Base-by-base conservation (phyloP, 2,888 invertebrate species). In the Hydroisotoma schaefferi region DNA sequence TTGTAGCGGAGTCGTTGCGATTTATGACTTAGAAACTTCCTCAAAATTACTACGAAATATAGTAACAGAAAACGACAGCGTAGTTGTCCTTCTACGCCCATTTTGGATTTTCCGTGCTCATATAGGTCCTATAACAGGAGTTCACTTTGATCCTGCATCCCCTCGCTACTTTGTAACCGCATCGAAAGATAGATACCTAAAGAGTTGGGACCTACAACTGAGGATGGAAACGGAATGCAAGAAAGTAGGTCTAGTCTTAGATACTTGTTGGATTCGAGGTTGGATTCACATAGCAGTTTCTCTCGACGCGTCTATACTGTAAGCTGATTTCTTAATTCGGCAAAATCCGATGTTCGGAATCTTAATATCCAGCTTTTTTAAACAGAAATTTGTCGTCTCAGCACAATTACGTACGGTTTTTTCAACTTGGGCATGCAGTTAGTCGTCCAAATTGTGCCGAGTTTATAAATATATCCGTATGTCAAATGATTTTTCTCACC, bases 191-290 rank as follows among this genome's bases (percentile, higher is more conserved):
- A 57, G 70, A 22, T 46, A 15, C n/a, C 29, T 72, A 12, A 66
- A 65, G 51, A 55, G 66, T 0, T 72, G 69, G 69, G 70, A 72
- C 48, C 6, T 57, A 4, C 28, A 65, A 2, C 52, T 65, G 12
- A 52, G 67, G 40, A 51, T 48, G 46, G 69, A 69, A 55, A 47
- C 66, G 8, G 70, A 72, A 23, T 52, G n/a, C 27, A 67, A 66
- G 44, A 65, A 65, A 53, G 58, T 63, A 0, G 72, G 72, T 8
- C 56, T 63, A 27, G 57, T 65, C 18, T 18, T 67, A 10, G 69
- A 69, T 44, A 62, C 62, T 40, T 67, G 69, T 47, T 72, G 72
- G 72, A 58, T 72, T 22, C 58, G 65, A 25, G 70, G 70, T 18
- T 72, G 70, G 69, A 62, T 69, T 37, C 68, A 70, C 52, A 43